These are phyloP conservation scores for Clamator glandarius DNA, from an alignment of 2,797 vertebrate genomes.

Conservation along the genomic window DNA sequence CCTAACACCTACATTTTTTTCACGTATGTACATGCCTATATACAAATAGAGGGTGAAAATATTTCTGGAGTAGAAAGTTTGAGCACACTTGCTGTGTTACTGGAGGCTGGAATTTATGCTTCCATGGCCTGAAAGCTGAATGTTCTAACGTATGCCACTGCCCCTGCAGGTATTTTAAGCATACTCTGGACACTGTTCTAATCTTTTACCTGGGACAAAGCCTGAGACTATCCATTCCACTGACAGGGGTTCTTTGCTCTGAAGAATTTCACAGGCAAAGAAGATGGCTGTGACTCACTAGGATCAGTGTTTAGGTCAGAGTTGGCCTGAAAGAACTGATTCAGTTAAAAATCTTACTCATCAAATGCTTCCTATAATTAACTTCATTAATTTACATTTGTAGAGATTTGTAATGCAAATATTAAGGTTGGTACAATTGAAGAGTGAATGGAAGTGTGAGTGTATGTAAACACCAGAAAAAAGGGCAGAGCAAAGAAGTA, in stretches of 20 bases:
- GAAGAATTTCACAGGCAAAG: background rate
- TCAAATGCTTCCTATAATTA: constrained; percentile 39
- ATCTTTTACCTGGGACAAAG: background rate
- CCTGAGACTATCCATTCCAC: background rate
- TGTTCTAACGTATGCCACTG: background rate
- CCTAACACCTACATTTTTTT: background rate
- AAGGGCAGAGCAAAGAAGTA: background rate
- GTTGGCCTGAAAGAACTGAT: constrained; percentile 8
- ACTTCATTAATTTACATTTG: constrained; percentile 18
- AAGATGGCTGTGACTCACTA: constrained; percentile 28
- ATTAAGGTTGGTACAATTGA: background rate
- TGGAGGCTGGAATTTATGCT: background rate
- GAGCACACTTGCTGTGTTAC: background rate
- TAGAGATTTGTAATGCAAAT: background rate
- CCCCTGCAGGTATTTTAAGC: background rate
- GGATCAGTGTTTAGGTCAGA: constrained; percentile 26
- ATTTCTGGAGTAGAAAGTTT: background rate
- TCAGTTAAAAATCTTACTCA: constrained; percentile 44
- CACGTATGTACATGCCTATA: background rate
- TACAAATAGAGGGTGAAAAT: background rate
- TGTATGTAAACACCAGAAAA: background rate
- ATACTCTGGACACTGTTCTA: background rate
- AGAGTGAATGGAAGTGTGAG: background rate
- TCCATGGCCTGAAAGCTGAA: background rate
- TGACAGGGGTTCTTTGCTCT: constrained; percentile 1